A percentile compares a stretch with the other conserved stretches of the same genome.
Conservation (phyloP, 2,113 vertebrate genomes). For the Phaethon lepturus region DNA sequence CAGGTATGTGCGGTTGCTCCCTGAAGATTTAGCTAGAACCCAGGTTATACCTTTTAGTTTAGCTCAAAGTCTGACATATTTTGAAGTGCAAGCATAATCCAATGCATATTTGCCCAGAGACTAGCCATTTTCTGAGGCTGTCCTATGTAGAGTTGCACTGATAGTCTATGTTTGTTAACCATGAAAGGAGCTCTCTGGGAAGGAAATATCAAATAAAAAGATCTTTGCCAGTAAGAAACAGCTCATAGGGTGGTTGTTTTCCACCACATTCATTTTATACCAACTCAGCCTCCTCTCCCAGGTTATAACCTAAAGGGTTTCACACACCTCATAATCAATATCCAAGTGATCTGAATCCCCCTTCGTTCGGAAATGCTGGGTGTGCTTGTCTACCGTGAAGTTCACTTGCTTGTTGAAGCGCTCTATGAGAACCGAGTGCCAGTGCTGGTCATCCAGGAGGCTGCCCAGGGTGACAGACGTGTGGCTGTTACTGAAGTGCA, state of each 20-base stretch:
- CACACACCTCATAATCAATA: slow-evolving; percentile 95
- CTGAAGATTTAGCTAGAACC: neutral
- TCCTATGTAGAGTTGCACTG: neutral
- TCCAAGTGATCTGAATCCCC: slow-evolving; percentile 91
- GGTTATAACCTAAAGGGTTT: neutral
- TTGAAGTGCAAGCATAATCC: neutral
- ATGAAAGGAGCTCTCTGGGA: neutral
- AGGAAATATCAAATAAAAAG: neutral
- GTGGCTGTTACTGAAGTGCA: slow-evolving; percentile 80
- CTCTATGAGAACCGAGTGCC: slow-evolving; percentile 94
- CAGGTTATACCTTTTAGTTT: neutral
- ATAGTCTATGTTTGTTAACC: neutral
- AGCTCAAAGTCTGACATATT: neutral
- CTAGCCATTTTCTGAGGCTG: neutral
- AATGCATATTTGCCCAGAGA: neutral
- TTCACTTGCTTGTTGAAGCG: slow-evolving; percentile 96
- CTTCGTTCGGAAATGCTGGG: slow-evolving; percentile 89
- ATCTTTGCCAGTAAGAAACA: neutral
- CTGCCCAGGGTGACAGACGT: slow-evolving; percentile 87
- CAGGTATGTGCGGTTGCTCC: rapidly evolving
- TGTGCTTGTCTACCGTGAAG: slow-evolving; percentile 91
- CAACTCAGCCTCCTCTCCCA: neutral
- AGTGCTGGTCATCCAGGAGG: slow-evolving; percentile 95
- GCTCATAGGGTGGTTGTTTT: neutral
- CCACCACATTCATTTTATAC: neutral